phyloP scores from a whole-genome alignment of 2,888 invertebrate genomes.

The Tipula vernalis region DNA sequence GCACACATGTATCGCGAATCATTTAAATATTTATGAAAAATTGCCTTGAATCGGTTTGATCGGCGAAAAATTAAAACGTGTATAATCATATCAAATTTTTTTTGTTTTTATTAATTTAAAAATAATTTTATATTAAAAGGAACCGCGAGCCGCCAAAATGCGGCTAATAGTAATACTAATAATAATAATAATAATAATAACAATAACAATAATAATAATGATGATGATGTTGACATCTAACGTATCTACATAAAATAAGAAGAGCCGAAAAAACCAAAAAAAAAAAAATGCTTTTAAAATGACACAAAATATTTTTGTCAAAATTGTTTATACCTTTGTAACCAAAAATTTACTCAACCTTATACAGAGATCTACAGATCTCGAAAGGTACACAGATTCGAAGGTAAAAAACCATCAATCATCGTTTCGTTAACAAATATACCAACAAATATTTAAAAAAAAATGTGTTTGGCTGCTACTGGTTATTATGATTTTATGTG shows the following conservation, averaged over 20 bases:
- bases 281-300: neutral
- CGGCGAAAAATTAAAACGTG: neutral
- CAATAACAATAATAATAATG: neutral
- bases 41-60: neutral
- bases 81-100: neutral
- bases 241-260: neutral
- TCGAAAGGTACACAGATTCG: neutral
- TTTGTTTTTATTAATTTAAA: neutral
- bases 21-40: neutral
- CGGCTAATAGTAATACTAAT: neutral
- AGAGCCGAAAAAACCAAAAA: neutral
- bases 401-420: neutral
- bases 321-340: neutral
- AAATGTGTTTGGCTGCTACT: neutral
- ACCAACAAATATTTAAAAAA: neutral
- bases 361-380: neutral
- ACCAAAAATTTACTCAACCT: neutral
- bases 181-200: neutral
- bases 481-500: neutral
- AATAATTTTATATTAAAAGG: neutral
- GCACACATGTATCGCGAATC: neutral
- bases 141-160: neutral
- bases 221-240: constrained; percentile 4
- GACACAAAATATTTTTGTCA: neutral
- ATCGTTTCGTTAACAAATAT: neutral